phyloP scores from a whole-genome alignment of 2,888 invertebrate species.

The Noctua comes region DNA sequence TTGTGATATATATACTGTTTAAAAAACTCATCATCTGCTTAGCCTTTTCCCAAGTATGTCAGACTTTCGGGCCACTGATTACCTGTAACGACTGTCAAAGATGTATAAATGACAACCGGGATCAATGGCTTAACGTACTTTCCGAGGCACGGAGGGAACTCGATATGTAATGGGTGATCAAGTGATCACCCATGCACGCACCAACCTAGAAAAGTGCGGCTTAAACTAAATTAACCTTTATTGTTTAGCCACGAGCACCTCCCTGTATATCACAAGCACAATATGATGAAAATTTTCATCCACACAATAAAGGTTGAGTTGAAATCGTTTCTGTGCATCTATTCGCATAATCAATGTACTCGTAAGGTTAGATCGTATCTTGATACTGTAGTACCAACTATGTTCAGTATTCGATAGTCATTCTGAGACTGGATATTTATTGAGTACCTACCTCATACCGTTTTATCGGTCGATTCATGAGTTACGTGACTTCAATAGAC shows the following conservation, averaged over 20 bases:
- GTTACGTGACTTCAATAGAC: conserved; percentile 37
- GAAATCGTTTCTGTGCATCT: conserved; percentile 21
- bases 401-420: conserved; percentile 5
- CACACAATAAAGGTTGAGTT: neutral
- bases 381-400: neutral
- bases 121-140: too few species aligned
- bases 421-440: conserved; percentile 32
- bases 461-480: conserved; percentile 35
- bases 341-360: conserved; percentile 2
- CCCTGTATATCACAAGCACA: neutral
- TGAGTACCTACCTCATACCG: conserved; percentile 6
- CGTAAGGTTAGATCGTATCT: conserved; percentile 17
- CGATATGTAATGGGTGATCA: too few species aligned
- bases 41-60: too few species aligned
- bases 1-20: too few species aligned
- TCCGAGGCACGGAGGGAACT: too few species aligned
- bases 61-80: too few species aligned
- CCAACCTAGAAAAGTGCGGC: neutral
- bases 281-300: neutral
- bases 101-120: too few species aligned
- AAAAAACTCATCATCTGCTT: neutral
- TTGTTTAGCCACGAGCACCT: neutral
- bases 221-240: too few species aligned
- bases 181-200: neutral
- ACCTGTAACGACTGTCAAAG: too few species aligned